These are phyloP conservation scores for Peromyscus polionotus DNA, from an alignment of 2,113 vertebrate species.

Conservation along the genomic window DNA sequence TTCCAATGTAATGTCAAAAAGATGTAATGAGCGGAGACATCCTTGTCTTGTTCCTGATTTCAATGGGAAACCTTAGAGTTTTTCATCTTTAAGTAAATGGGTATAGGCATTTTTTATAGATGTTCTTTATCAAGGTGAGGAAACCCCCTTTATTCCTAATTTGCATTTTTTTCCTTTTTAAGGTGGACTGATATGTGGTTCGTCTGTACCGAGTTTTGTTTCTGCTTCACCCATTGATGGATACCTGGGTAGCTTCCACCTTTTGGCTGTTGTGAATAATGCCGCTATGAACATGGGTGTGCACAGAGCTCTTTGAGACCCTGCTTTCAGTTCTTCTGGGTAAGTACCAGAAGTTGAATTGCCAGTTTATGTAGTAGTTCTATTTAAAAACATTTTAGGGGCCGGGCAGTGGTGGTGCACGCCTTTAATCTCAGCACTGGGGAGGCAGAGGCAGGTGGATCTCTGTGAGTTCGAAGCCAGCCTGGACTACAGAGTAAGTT, in stretches of 20 bases:
- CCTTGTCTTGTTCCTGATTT: conserved; percentile 7
- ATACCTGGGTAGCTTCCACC: conserved; percentile 36
- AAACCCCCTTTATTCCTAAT: conserved; percentile 43
- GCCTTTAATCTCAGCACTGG: no score
- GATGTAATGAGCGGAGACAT: neutral
- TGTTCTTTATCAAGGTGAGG: conserved; percentile 1
- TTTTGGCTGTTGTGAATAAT: conserved; percentile 61
- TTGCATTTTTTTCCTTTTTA: conserved; percentile 60
- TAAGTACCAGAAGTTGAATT: conserved; percentile 46
- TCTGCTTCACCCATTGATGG: neutral
- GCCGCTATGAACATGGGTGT: conserved; percentile 38
- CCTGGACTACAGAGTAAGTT: no score
- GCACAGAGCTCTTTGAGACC: conserved; percentile 41
- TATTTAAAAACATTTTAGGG: neutral
- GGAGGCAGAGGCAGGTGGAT: no score
- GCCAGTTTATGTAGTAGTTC: neutral
- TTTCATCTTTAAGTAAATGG: conserved; percentile 17
- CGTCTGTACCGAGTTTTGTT: conserved; percentile 37
- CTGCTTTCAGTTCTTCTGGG: conserved; percentile 52
- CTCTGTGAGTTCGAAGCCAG: no score
- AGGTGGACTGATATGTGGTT: conserved; percentile 51
- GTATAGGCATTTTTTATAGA: conserved; percentile 17
- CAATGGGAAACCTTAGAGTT: conserved; percentile 19
- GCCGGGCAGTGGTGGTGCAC: no score
- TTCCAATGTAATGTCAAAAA: neutral